A percentile compares a stretch with the other conserved stretches of the same genome.
phyloP scores from a whole-genome alignment of 2,113 vertebrate genomes.

The Hiodon tergisus region DNA sequence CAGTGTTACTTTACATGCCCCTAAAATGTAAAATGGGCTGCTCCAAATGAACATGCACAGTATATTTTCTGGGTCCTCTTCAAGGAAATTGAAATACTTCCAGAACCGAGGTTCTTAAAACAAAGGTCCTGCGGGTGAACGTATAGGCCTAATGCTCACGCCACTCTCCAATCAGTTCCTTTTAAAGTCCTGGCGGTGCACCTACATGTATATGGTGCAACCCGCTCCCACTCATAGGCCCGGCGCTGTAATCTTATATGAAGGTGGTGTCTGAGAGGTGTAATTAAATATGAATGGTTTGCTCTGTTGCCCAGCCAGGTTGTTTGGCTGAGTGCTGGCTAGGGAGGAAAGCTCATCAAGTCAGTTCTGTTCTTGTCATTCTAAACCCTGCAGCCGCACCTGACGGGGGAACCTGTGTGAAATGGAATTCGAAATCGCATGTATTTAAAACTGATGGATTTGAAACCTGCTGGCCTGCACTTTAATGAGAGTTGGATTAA shows the following conservation, averaged over 20 bases:
- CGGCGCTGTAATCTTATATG: slow-evolving; percentile 54
- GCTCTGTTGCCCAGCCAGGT: slow-evolving; percentile 62
- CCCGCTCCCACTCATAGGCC: slow-evolving; percentile 30
- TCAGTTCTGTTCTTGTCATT: slow-evolving; percentile 57
- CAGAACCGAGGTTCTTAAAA: neutral
- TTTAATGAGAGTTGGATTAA: slow-evolving; percentile 90
- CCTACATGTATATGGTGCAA: neutral
- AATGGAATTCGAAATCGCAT: slow-evolving; percentile 79
- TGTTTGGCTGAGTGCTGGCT: slow-evolving; percentile 54
- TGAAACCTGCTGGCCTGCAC: slow-evolving; percentile 77
- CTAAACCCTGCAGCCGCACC: slow-evolving; percentile 60
- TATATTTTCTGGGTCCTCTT: neutral
- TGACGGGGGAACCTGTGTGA: slow-evolving; percentile 67
- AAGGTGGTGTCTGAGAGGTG: slow-evolving; percentile 50
- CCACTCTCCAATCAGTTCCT: neutral
- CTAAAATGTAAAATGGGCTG: slow-evolving; percentile 42
- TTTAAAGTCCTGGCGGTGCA: neutral
- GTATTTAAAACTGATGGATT: slow-evolving; percentile 93
- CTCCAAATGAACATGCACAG: neutral
- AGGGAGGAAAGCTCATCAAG: slow-evolving; percentile 59
- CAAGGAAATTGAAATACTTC: neutral
- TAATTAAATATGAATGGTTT: slow-evolving; percentile 70
- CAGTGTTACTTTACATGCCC: slow-evolving; percentile 64
- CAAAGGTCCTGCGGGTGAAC: too few relatives aligned
- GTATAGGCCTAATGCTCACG: neutral